A percentile compares a stretch with the other conserved stretches of the same genome.
Evolutionary conservation across 1,140 invertebrate species (phyloP).

Genomic region (Drosophila bifasciata): DNA sequence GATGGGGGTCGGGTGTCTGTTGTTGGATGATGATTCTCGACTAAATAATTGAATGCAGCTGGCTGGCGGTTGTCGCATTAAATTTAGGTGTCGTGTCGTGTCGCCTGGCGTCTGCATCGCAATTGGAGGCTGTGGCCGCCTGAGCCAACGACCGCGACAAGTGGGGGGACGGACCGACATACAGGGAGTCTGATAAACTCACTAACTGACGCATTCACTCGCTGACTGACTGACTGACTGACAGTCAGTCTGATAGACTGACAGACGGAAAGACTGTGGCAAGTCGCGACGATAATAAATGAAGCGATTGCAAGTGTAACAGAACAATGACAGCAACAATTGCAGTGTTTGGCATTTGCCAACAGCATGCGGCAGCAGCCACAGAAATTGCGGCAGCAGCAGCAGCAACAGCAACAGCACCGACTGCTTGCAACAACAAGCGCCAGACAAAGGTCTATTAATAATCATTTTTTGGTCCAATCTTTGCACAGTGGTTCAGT

Average conservation of each 20-base stretch:
- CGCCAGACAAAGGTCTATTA: slow-evolving; percentile 80
- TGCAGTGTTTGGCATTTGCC: slow-evolving; percentile 81
- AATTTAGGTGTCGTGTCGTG: slow-evolving; percentile 76
- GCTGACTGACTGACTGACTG: slow-evolving; percentile 35
- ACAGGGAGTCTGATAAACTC: slow-evolving; percentile 36
- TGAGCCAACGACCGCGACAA: slow-evolving; percentile 80
- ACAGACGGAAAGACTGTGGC: slow-evolving; percentile 29
- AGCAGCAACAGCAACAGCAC: slow-evolving; percentile 19
- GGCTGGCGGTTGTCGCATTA: slow-evolving; percentile 80
- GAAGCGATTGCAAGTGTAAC: slow-evolving; percentile 82
- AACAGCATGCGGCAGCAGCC: slow-evolving; percentile 56
- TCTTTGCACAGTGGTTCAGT: slow-evolving; percentile 40
- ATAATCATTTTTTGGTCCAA: slow-evolving; percentile 76
- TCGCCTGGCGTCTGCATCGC: slow-evolving; percentile 49
- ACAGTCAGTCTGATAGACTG: slow-evolving; percentile 26
- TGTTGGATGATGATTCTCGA: slow-evolving; percentile 49
- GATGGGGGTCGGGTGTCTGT: no score
- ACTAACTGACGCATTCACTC: slow-evolving; percentile 25
- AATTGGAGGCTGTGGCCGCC: slow-evolving; percentile 63
- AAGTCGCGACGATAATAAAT: slow-evolving; percentile 76
- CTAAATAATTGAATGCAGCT: slow-evolving; percentile 82
- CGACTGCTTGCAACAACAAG: slow-evolving; percentile 19
- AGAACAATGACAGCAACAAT: slow-evolving; percentile 83
- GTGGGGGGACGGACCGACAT: slow-evolving; percentile 31
- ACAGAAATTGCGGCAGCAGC: slow-evolving; percentile 30